A percentile compares a stretch with the other conserved stretches of the same genome.
These are phyloP conservation scores for Syngnathus rostellatus DNA, from an alignment of 2,797 vertebrate species.

Conservation along the genomic window DNA sequence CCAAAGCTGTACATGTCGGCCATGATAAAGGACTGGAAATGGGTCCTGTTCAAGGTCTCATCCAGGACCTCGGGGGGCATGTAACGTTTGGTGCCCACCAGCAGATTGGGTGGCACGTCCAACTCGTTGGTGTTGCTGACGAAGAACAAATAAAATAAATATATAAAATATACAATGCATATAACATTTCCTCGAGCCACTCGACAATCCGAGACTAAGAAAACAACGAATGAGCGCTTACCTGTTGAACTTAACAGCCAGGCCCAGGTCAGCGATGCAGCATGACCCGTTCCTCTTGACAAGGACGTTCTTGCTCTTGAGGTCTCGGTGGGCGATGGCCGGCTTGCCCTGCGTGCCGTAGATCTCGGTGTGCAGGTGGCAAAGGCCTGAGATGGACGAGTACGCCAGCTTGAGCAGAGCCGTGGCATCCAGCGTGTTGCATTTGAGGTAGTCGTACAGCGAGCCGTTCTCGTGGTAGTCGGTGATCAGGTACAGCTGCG, in stretches of 20 bases:
- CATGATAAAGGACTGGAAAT: conserved; percentile 97
- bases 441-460: conserved; percentile 91
- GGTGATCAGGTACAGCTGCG: conserved; percentile 92
- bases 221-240: conserved; percentile 8
- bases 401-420: conserved; percentile 84
- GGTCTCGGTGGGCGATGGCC: conserved; percentile 90
- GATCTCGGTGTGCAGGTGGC: conserved; percentile 95
- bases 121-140: conserved; percentile 90
- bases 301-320: conserved; percentile 96
- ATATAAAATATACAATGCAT: no score
- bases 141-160: neutral
- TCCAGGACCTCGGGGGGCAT: conserved; percentile 97
- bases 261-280: conserved; percentile 91
- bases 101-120: conserved; percentile 88
- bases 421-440: conserved; percentile 84
- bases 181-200: no score
- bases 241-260: conserved; percentile 98
- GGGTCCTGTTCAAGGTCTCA: conserved; percentile 85
- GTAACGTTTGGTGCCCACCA: conserved; percentile 96
- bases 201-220: no score
- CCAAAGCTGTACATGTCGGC: conserved; percentile 99
- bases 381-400: conserved; percentile 87
- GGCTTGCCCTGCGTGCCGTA: conserved; percentile 97
- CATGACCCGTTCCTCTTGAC: conserved; percentile 94
- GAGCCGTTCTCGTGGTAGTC: conserved; percentile 97